phyloP scores from a whole-genome alignment of 1,140 invertebrate species.

The Coelopa frigida region DNA sequence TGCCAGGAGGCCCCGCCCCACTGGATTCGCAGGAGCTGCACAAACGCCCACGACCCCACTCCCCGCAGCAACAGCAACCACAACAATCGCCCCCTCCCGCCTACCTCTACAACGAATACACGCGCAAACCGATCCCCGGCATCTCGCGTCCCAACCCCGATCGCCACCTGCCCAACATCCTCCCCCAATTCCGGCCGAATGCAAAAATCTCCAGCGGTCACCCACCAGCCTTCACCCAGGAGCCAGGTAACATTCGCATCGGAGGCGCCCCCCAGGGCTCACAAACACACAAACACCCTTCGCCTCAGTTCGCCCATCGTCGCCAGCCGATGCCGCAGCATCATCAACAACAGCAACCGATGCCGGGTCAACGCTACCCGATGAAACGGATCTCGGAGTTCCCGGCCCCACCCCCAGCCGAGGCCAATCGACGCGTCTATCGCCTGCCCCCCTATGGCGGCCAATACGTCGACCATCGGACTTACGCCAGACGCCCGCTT shows the following conservation, averaged over 20 bases:
- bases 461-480: conserved; percentile 22
- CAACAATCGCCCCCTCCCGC: conserved; percentile 29
- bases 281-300: conserved; percentile 35
- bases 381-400: conserved; percentile 31
- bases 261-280: conserved; percentile 29
- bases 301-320: conserved; percentile 27
- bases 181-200: conserved; percentile 64
- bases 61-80: conserved; percentile 27
- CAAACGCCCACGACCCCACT: conserved; percentile 18
- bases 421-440: conserved; percentile 36
- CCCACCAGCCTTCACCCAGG: conserved; percentile 35
- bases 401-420: conserved; percentile 12
- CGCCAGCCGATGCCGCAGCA: conserved; percentile 22
- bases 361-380: conserved; percentile 31
- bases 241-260: conserved; percentile 39
- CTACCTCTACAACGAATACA: conserved; percentile 39
- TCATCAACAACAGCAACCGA: conserved; percentile 16
- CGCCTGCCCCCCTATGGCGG: conserved; percentile 27
- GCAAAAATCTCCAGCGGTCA: conserved; percentile 53
- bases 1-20: conserved; percentile 20
- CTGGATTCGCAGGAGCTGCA: conserved; percentile 7
- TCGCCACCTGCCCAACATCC: conserved; percentile 56
- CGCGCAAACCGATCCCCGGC: conserved; percentile 38
- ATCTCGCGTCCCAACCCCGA: conserved; percentile 45
- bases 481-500: conserved; percentile 19